These are phyloP conservation scores for Iguana delicatissima DNA, from an alignment of 2,797 vertebrate genomes.

Conservation along the genomic window DNA sequence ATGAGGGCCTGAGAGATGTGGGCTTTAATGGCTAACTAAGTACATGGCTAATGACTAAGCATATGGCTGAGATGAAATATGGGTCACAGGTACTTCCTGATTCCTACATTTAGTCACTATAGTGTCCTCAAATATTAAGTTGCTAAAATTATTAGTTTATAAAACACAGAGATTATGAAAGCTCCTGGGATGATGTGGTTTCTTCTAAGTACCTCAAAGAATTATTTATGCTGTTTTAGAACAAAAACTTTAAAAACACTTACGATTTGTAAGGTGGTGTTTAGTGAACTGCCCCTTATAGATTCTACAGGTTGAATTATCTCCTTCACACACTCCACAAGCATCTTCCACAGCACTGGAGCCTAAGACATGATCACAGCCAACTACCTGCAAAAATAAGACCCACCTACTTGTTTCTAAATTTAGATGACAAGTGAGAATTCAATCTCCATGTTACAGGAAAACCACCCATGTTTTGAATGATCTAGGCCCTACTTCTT, in stretches of 20 bases:
- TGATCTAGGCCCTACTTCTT: background rate
- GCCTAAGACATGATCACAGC: constrained; percentile 88
- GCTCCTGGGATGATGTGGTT: background rate
- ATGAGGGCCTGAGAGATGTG: background rate
- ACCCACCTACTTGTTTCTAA: background rate
- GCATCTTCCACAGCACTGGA: constrained; percentile 84
- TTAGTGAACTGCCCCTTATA: constrained; percentile 87
- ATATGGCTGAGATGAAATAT: background rate
- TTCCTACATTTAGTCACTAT: too few relatives aligned
- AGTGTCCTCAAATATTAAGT: background rate
- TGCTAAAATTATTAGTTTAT: background rate
- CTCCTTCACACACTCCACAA: constrained; percentile 89
- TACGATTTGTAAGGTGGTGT: constrained; percentile 87
- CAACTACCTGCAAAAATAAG: constrained; percentile 83
- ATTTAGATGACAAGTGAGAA: background rate
- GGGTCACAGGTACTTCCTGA: background rate
- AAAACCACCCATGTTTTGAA: background rate
- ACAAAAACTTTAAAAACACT: constrained; percentile 40
- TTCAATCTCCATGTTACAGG: background rate
- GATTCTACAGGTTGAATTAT: constrained; percentile 88
- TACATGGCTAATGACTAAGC: background rate
- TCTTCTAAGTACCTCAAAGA: background rate
- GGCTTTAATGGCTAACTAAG: too few relatives aligned
- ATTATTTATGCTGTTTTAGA: background rate
- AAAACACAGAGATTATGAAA: background rate